phyloP scores from a whole-genome alignment of 92 coral and sea anemone genomes.

The Epizoanthus fatuus region DNA sequence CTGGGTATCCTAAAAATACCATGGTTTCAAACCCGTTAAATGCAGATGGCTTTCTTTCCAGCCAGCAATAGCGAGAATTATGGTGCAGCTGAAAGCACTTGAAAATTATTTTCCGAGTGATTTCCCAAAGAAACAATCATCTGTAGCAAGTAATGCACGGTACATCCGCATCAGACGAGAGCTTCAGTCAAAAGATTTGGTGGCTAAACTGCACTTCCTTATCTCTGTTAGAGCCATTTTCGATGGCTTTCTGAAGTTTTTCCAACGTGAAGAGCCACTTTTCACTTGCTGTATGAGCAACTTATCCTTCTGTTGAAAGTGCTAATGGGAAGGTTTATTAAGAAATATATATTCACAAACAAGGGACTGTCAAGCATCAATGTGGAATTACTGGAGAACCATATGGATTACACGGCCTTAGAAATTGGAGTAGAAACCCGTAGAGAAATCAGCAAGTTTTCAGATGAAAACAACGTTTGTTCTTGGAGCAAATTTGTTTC shows the following conservation, averaged over 20 bases:
- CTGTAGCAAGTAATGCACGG: conserved; percentile 37
- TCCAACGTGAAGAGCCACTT: conserved; percentile 61
- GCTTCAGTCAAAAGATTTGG: conserved; percentile 50
- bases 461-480: conserved; percentile 64
- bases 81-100: conserved; percentile 45
- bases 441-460: conserved; percentile 43
- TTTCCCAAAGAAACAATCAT: conserved; percentile 32
- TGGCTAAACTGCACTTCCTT: conserved; percentile 59
- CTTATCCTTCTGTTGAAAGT: conserved; percentile 41
- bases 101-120: conserved; percentile 57
- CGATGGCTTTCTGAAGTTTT: conserved; percentile 46
- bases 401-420: conserved; percentile 46
- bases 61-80: conserved; percentile 52
- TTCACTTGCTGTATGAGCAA: conserved; percentile 63
- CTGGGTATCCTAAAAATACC: conserved; percentile 1
- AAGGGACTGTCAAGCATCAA: conserved; percentile 45
- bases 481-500: conserved; percentile 58
- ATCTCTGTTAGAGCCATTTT: conserved; percentile 62
- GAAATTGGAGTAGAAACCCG: conserved; percentile 71
- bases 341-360: conserved; percentile 44
- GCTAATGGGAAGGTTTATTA: conserved; percentile 58
- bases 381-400: conserved; percentile 56
- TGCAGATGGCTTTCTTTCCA: conserved; percentile 61
- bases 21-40: conserved; percentile 59
- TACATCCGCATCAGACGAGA: conserved; percentile 47